These are phyloP conservation scores for Caenorhabditis auriculariae DNA, from an alignment of 2,888 invertebrate genomes.

Conservation along the genomic window DNA sequence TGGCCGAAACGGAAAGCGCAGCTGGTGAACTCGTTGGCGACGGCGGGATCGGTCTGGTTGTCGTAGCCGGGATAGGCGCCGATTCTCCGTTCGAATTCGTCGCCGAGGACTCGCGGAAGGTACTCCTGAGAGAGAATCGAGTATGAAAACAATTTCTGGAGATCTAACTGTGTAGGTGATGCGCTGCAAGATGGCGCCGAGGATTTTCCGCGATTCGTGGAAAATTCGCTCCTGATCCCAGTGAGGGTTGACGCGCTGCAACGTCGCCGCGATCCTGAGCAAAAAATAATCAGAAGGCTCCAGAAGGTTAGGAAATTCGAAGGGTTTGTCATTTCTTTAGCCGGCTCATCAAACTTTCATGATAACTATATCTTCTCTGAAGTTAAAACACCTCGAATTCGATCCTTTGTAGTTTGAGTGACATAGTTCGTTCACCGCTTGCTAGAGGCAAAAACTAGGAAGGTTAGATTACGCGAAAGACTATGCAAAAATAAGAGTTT, in stretches of 20 bases:
- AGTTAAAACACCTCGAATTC: too few species aligned
- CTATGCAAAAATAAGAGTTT: too few species aligned
- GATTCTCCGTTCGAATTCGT: conserved; percentile 73
- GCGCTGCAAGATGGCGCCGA: conserved; percentile 69
- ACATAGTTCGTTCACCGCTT: too few species aligned
- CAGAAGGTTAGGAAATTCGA: too few species aligned
- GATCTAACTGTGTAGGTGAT: conserved; percentile 64
- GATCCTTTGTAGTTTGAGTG: too few species aligned
- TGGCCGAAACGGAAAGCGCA: conserved; percentile 93
- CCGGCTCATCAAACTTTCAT: too few species aligned
- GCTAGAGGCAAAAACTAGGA: too few species aligned
- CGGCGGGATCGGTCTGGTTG: conserved; percentile 78
- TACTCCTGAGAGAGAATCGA: conserved; percentile 71
- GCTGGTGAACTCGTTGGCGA: conserved; percentile 93
- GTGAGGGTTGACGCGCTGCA: conserved; percentile 63
- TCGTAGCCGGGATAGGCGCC: conserved; percentile 83
- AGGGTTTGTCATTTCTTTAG: too few species aligned
- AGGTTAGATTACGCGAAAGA: too few species aligned
- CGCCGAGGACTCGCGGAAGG: conserved; percentile 84
- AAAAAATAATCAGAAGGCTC: too few species aligned
- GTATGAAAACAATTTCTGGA: neutral
- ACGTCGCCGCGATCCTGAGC: conserved; percentile 54
- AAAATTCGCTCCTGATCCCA: conserved; percentile 63
- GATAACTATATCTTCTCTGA: too few species aligned
- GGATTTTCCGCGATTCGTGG: conserved; percentile 65